Percentiles rank a stretch among this genome's conserved stretches.
phyloP scores from a whole-genome alignment of 2,113 vertebrate genomes.

The Bungarus multicinctus region DNA sequence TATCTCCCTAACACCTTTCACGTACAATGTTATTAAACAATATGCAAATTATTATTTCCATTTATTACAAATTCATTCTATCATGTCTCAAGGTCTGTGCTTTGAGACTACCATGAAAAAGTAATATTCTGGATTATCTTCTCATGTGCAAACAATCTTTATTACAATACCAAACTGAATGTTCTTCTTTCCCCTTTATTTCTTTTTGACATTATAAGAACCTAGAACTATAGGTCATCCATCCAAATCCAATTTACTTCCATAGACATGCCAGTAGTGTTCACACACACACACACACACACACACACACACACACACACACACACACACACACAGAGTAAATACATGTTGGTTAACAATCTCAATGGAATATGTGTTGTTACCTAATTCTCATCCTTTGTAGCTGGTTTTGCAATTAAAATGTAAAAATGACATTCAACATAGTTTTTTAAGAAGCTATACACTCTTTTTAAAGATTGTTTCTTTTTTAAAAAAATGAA shows the following conservation, averaged over 20 bases:
- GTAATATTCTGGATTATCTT: background rate
- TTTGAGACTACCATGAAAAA: no score
- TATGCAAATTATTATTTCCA: background rate
- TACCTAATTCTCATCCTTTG: background rate
- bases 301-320: background rate
- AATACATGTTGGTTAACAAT: conserved; percentile 27
- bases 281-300: background rate
- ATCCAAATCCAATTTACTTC: conserved; percentile 2
- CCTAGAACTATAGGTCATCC: conserved; percentile 18
- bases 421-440: background rate
- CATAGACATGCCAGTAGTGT: background rate
- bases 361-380: background rate
- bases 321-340: background rate
- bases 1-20: background rate
- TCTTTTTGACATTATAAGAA: background rate
- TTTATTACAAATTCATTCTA: background rate
- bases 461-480: background rate
- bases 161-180: background rate
- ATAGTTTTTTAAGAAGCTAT: background rate
- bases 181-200: background rate
- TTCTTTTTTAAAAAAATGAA: background rate
- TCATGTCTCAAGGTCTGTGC: no score
- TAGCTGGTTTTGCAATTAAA: background rate
- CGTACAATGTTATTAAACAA: background rate
- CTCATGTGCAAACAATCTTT: background rate